Evolutionary conservation across 2,113 vertebrate species (phyloP), one percentile per base, ranked within the genome.

Genomic region (Colistium nudipinnis): DNA sequence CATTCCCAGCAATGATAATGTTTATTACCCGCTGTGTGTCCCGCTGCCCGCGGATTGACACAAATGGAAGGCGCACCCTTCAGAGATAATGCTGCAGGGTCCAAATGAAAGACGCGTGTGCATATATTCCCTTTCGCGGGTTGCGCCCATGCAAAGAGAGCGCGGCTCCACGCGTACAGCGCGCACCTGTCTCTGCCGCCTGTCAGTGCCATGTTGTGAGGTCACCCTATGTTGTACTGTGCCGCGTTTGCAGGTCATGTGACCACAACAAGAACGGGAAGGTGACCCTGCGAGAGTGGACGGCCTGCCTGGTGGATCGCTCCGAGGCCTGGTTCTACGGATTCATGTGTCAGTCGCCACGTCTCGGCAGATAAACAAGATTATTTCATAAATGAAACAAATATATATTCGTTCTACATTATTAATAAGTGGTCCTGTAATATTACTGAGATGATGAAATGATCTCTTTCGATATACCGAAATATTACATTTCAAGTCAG

Each of bases 251-350:
- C 38, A 88, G 92, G 89, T 91, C 91, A 87, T 92, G 91, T 86
- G 90, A 92, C 88, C 87, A 22, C 27, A 86, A 93, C 83, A 85
- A 70, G 53, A 94, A 92, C 88, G 91, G 82, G 75, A 83, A 93
- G 87, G 92, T 94, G 81, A 93, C 89, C 82, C 80, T 92, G 85
- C 74, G 27, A 51, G 93, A 93, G 76, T 90, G 92, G 93, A 90
- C 92, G 6, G 76, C 73, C 72, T 93, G 88, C 72, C 80, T 85
- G 76, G 90, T 93, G 72, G 90, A 87, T 68, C 87, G 74, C 57
- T 92, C 91, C 2, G 93, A 94, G 82, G 76, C 61, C 75, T 91
- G 86, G 89, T 79, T 89, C 0, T 17, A 86, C 84, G 73, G 83
- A 51, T 93, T 93, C 68, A 90, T 88, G 52, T 91, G 90, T 89